A percentile compares a stretch with the other conserved stretches of the same genome.
Evolutionary conservation across 2,113 vertebrate species (phyloP).

Genomic region (Nematolebias whitei): DNA sequence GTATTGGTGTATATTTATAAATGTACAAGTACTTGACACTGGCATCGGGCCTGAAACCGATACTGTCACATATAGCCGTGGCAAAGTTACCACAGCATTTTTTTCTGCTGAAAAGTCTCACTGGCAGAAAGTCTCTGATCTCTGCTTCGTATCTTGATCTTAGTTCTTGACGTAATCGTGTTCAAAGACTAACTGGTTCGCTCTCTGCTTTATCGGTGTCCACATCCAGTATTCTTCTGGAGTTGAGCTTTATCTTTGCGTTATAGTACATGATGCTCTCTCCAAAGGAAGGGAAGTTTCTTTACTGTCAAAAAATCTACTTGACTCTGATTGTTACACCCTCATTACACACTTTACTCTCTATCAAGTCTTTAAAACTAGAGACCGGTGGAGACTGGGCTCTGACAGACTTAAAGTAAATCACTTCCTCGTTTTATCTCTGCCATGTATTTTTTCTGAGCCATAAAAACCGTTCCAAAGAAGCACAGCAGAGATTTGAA

Average conservation of each 20-base stretch:
- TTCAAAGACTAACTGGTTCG: conserved; percentile 17
- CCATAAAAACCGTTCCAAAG: conserved; percentile 38
- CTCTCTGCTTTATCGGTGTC: conserved; percentile 4
- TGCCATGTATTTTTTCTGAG: conserved; percentile 28
- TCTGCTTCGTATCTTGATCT: neutral
- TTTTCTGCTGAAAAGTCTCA: neutral
- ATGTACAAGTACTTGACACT: no score
- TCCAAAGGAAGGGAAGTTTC: conserved; percentile 19
- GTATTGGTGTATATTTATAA: no score
- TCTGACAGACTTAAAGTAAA: conserved; percentile 44
- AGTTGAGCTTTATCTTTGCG: conserved; percentile 33
- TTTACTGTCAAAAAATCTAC: conserved; percentile 24
- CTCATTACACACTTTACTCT: conserved; percentile 31
- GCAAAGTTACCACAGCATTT: no score
- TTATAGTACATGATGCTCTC: conserved; percentile 63
- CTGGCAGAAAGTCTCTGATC: neutral
- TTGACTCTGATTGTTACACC: conserved; percentile 8
- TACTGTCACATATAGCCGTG: no score
- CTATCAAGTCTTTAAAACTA: conserved; percentile 33
- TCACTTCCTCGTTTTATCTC: conserved; percentile 42
- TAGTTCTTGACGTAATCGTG: conserved; percentile 8
- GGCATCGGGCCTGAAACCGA: no score
- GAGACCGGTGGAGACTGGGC: conserved; percentile 25
- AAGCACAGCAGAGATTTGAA: conserved; percentile 39
- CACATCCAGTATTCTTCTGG: conserved; percentile 25